Evolutionary conservation across 2,797 vertebrate genomes (phyloP).

Genomic region (Nannoperca australis): DNA sequence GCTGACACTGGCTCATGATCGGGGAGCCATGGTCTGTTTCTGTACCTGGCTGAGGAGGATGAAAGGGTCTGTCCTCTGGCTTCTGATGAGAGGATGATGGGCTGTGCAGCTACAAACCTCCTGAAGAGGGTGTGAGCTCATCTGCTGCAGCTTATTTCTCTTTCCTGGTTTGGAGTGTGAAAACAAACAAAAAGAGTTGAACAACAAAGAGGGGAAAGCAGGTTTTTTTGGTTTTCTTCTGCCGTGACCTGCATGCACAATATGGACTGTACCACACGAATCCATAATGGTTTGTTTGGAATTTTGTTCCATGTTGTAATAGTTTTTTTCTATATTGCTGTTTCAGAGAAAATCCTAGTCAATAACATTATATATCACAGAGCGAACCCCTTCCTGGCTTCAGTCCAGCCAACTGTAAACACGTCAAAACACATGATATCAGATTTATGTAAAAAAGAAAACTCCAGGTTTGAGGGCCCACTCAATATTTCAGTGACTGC

Average conservation of each 20-base stretch:
- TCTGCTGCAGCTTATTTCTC: neutral
- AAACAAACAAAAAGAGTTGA: slow-evolving; percentile 11
- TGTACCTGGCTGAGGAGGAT: slow-evolving; percentile 42
- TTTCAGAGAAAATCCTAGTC: neutral
- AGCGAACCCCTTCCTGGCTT: slow-evolving; percentile 8
- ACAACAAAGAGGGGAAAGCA: neutral
- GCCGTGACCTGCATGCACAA: neutral
- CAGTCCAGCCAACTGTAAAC: slow-evolving; percentile 27
- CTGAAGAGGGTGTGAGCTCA: slow-evolving; percentile 17
- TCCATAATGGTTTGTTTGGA: neutral
- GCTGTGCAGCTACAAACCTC: slow-evolving; percentile 24
- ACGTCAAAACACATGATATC: slow-evolving; percentile 13
- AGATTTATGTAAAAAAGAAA: slow-evolving; percentile 43
- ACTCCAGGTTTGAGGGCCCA: slow-evolving; percentile 17
- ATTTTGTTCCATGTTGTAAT: neutral
- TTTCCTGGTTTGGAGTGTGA: slow-evolving; percentile 1
- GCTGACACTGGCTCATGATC: slow-evolving; percentile 28
- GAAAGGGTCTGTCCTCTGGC: slow-evolving; percentile 17
- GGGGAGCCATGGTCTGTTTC: slow-evolving; percentile 25
- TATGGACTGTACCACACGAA: neutral
- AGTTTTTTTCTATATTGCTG: neutral
- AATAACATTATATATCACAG: neutral
- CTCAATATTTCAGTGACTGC: slow-evolving; percentile 53
- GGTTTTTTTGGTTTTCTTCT: neutral
- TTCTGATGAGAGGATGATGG: slow-evolving; percentile 35